Base-by-base conservation (phyloP, 2,888 invertebrate species). In the Arenicola marina region DNA sequence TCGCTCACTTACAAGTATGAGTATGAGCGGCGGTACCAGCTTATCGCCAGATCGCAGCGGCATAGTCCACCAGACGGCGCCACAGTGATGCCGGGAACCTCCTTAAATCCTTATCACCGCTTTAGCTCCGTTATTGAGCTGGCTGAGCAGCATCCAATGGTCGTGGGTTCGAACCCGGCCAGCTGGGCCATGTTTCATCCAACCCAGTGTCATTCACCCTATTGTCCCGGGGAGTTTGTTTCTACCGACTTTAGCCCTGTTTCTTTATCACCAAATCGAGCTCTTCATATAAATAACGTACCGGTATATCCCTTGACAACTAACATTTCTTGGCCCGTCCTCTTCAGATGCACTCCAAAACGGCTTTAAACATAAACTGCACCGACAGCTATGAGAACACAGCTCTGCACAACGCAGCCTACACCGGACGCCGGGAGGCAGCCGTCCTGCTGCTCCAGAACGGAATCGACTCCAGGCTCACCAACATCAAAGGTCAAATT, bases 381-480 rank as follows among this genome's bases (percentile, higher is more conserved):
- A 85, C 86, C 56, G 89, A 89, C 76, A 82, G 84, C 1, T 87
- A 87, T 73, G 89, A 89, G 56, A 89, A 89, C 82, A 87, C 89
- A 0, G 87, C 88, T 38, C 82, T 89, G 1, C 89, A 90, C 76
- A 87, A 88, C 73, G 89, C 88, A 1, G 87, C 89, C 1, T 88
- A 89, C 75, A 78, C 89, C 18, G 89, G 89, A 0, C 89, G 89
- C 74, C 87, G 88, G 51, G 85, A 88, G 59, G 85, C 87, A 4
- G 89, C 89, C 0, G 87, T 89, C 2, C 76, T 88, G 2, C 79
- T 90, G 4, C 80, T 90, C 51, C 89, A 90, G 79, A 88, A 89
- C 75, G 89, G 89, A 3, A 87, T 89, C 2, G 87, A 89, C 73
- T 87, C 88, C 29, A 85, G 86, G 0, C 83, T 88, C 4, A 86